Percentiles rank a stretch among this genome's conserved stretches.
Conservation (phyloP, 2,888 invertebrate species). For the Pristionchus mayeri region DNA sequence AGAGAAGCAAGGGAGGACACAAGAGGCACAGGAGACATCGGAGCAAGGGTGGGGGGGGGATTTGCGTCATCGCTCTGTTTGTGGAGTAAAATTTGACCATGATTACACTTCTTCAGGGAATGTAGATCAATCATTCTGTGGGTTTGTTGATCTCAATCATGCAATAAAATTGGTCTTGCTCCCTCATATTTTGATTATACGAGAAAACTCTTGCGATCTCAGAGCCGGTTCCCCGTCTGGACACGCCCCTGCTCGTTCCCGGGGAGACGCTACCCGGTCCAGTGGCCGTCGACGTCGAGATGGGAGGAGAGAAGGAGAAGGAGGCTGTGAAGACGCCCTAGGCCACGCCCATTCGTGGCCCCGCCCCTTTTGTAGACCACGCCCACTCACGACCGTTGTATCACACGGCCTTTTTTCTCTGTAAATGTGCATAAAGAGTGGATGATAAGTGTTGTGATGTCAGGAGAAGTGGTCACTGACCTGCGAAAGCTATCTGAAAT, state of each 20-base stretch:
- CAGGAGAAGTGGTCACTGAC: not conserved
- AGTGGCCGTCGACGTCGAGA: constrained; percentile 34
- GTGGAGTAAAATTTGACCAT: no score
- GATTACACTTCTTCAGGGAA: no score
- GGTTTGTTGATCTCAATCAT: no score
- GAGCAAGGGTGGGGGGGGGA: not conserved
- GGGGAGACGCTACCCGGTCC: constrained; percentile 38
- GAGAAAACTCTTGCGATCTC: no score
- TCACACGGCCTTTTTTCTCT: not conserved
- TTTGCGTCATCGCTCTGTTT: no score
- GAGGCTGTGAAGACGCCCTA: not conserved
- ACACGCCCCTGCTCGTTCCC: not conserved
- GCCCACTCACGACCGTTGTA: not conserved
- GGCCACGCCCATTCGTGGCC: not conserved
- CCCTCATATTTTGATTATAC: no score
- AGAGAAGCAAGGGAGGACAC: not conserved
- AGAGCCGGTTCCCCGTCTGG: not conserved
- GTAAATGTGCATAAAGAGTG: constrained; percentile 29
- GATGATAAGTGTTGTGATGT: not conserved
- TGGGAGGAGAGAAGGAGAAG: not conserved
- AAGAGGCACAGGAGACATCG: constrained; percentile 8
- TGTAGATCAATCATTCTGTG: no score
- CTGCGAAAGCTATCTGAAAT: not conserved
- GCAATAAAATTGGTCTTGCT: no score
- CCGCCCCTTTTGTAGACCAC: not conserved